Base-by-base conservation (phyloP, 2,797 vertebrate species). In the Alca torda region DNA sequence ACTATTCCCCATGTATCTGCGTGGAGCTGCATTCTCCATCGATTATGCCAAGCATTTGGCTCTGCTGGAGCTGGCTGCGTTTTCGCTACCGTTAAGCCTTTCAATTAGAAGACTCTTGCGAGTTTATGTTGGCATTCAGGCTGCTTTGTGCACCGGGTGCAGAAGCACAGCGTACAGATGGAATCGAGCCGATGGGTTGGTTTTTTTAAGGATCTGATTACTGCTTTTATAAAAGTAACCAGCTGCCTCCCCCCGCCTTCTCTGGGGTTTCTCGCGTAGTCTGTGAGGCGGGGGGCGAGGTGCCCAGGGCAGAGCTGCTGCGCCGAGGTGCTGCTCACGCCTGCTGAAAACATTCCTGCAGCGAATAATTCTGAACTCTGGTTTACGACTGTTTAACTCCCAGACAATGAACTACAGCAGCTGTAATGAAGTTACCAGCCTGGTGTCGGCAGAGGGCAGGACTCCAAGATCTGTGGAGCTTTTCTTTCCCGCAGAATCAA, bases 71-170 rank as follows among this genome's bases (percentile, higher is more conserved):
- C 95, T 83, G 93, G 76, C 94, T 93, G 85, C 0, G 0, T 56
- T 83, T 78, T 83, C 2, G 0, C 94, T 88, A 1, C 92, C 70
- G 70, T 81, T 95, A 88, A 95, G 70, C 56, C 69, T 87, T 93
- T 92, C 90, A 83, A 24, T 96, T 95, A 91, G 64, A 90, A 92
- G 93, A 90, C 82, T 45, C 90, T 92, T 67, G 81, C 80, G 64
- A 88, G 93, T 94, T 95, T 70, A 57, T 69, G 89, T 96, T 96
- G 95, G 86, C 89, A 50, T 89, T 89, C 80, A 46, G 19, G 69
- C 59, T 64, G 89, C 82, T 88, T 48, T 70, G 79, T 83, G 87
- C 59, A 13, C 30, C 16, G 39, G 54, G 79, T 80, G 81, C 83
- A 59, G 91, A 77, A 83, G 76, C 84, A 50, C 43, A 25, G 86